These are phyloP conservation scores for Aphodius sticticus DNA, from an alignment of 2,888 invertebrate genomes.

Conservation along the genomic window DNA sequence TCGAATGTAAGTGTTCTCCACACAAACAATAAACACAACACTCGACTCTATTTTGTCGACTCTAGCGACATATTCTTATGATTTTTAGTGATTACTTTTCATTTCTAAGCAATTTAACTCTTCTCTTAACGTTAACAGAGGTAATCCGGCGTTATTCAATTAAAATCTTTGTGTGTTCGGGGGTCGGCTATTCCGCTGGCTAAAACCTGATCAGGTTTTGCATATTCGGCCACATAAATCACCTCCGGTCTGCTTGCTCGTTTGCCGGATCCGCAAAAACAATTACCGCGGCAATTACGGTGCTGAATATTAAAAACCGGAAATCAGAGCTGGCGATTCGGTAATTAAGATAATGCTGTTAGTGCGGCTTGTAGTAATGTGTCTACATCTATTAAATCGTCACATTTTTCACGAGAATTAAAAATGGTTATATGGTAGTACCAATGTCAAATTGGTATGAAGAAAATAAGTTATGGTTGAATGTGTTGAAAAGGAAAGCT, in stretches of 20 bases:
- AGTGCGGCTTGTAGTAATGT: conserved; percentile 39
- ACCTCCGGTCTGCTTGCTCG: conserved; percentile 1
- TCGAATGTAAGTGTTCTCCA: no score
- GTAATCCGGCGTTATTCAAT: not conserved
- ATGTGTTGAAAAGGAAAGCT: no score
- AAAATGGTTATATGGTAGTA: no score
- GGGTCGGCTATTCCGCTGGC: not conserved
- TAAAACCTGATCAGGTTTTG: not conserved
- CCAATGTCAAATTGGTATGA: no score
- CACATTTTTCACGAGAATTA: no score
- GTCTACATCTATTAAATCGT: no score
- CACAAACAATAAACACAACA: no score
- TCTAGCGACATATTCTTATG: no score
- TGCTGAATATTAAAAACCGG: conserved; percentile 51
- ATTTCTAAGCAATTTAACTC: not conserved
- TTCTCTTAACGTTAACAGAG: not conserved
- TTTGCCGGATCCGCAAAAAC: conserved; percentile 4
- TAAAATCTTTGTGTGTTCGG: not conserved
- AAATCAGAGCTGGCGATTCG: conserved; percentile 55
- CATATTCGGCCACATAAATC: conserved; percentile 13
- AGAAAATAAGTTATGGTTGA: no score
- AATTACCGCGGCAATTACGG: conserved; percentile 20
- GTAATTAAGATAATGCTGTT: conserved; percentile 57
- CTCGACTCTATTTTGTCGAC: no score
- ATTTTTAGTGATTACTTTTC: no score